Conservation (phyloP, 2,888 invertebrate species). For the Microctonus brassicae region DNA sequence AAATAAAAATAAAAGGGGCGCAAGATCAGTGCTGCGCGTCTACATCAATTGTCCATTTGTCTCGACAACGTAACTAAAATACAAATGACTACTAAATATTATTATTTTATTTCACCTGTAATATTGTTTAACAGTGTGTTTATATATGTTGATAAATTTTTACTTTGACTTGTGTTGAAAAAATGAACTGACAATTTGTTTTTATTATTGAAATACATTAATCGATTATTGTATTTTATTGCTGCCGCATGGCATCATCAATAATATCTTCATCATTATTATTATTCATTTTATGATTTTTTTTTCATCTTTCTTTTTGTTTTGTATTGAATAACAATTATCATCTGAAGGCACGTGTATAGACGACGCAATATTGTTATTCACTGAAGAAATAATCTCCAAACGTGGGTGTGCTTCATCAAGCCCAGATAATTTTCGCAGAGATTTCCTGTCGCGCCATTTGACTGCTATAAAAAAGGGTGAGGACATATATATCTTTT, state of each 20-base stretch:
- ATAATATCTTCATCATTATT: too few relatives aligned
- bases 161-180: neutral
- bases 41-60: constrained; percentile 22
- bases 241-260: neutral
- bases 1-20: too few relatives aligned
- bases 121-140: neutral
- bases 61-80: neutral
- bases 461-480: constrained; percentile 1
- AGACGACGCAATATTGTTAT: constrained; percentile 7
- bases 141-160: neutral
- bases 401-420: constrained; percentile 9
- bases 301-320: neutral
- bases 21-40: constrained; percentile 25
- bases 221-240: neutral
- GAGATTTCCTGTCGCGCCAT: constrained; percentile 21
- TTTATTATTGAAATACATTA: neutral
- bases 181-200: neutral
- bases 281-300: too few relatives aligned
- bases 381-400: constrained; percentile 10
- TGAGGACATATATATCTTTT: neutral
- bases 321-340: neutral
- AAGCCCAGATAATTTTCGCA: neutral
- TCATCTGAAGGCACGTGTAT: constrained; percentile 2
- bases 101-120: neutral
- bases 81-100: neutral